Conservation (phyloP, 2,113 vertebrate species). For the Lepidothrix coronata region DNA sequence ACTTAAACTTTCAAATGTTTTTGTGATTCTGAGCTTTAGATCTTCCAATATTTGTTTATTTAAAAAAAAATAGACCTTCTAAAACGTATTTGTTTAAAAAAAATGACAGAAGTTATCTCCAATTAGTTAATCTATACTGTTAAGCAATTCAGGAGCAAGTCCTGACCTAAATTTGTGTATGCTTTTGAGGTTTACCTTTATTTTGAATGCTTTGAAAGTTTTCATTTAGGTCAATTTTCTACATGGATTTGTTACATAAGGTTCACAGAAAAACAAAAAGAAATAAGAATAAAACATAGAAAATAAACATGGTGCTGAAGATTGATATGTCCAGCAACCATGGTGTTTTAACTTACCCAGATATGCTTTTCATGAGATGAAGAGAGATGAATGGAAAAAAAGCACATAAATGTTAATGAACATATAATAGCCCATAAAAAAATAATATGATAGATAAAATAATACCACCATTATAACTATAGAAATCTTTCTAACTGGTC, state of each 20-base stretch:
- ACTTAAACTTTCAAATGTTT: not conserved
- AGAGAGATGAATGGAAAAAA: constrained; percentile 89
- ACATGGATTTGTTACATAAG: not conserved
- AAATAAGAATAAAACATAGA: constrained; percentile 41
- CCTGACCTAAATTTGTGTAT: not conserved
- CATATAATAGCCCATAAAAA: constrained; percentile 70
- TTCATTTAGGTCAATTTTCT: not conserved
- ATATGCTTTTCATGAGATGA: constrained; percentile 89
- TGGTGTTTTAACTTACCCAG: constrained; percentile 87
- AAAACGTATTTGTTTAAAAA: not conserved
- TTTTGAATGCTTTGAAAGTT: not conserved
- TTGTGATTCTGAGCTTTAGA: not conserved
- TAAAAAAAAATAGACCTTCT: not conserved
- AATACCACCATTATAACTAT: constrained; percentile 51
- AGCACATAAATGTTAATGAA: constrained; percentile 93
- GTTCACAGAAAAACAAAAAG: constrained; percentile 27
- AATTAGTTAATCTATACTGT: not conserved
- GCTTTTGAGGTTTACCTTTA: not conserved
- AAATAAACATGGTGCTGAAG: constrained; percentile 81
- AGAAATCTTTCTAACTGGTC: constrained; percentile 24
- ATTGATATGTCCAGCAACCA: constrained; percentile 80
- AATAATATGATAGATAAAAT: constrained; percentile 65
- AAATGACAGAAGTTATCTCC: not conserved
- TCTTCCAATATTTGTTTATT: not conserved
- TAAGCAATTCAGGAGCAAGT: not conserved